A percentile compares a stretch with the other conserved stretches of the same genome.
phyloP scores from a whole-genome alignment of 2,113 vertebrate genomes.

The Grus americana region DNA sequence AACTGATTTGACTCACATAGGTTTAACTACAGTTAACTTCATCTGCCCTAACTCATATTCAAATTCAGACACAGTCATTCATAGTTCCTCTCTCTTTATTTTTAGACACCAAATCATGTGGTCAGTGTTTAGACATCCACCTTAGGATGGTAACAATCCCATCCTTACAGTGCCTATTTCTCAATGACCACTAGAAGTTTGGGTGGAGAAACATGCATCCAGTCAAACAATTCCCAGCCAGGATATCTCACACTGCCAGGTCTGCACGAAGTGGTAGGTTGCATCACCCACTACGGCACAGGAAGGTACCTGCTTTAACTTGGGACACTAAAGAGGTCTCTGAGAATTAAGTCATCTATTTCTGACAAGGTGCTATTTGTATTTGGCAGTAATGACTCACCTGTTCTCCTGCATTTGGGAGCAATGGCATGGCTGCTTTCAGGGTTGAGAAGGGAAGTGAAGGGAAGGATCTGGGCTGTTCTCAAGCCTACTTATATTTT shows the following conservation, averaged over 20 bases:
- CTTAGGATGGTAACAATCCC: neutral
- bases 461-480: neutral
- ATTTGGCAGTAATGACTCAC: neutral
- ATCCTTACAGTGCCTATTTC: neutral
- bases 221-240: neutral
- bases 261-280: neutral
- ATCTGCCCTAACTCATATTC: neutral
- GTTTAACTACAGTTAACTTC: neutral
- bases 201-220: neutral
- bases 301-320: neutral
- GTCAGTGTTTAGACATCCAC: neutral
- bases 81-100: neutral
- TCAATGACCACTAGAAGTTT: neutral
- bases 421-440: neutral
- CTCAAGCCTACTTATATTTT: neutral
- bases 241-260: neutral
- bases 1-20: rapidly evolving
- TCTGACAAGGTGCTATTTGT: neutral
- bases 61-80: neutral
- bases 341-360: neutral
- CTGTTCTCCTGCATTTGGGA: neutral
- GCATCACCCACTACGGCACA: neutral
- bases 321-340: neutral
- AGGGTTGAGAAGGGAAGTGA: neutral
- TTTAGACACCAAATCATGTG: neutral